Conservation (phyloP, 2,888 invertebrate genomes). For the Hetaerina titia region DNA sequence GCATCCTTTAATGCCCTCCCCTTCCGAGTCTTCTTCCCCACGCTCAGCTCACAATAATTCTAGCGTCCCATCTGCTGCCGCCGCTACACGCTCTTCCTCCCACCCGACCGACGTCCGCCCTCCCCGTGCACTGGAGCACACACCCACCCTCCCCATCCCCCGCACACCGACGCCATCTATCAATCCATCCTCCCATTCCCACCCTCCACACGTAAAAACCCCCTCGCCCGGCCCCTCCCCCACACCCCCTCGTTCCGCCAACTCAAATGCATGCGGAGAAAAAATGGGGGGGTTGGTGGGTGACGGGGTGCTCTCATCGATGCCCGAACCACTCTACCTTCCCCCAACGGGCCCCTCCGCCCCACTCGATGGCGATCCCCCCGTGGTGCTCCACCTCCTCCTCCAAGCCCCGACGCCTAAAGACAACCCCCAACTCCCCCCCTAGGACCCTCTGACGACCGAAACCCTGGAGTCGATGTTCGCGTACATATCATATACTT, state of each 20-base stretch:
- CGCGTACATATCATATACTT: not conserved
- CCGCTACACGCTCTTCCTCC: not conserved
- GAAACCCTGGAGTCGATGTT: not conserved
- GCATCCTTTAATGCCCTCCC: slow-evolving; percentile 30
- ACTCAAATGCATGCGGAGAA: not conserved
- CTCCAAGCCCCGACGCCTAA: not conserved
- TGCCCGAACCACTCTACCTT: not conserved
- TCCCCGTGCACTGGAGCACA: not conserved
- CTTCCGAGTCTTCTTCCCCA: not conserved
- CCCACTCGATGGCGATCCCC: not conserved
- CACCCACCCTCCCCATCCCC: not conserved
- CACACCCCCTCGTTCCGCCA: not conserved
- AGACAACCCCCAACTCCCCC: not conserved
- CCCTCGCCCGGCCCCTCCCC: not conserved
- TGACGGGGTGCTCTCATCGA: not conserved
- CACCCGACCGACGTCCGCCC: not conserved
- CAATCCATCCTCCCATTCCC: slow-evolving; percentile 3
- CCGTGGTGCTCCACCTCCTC: not conserved
- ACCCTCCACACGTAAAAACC: not conserved
- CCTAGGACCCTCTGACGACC: no score
- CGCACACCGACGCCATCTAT: not conserved
- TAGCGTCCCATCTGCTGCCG: not conserved
- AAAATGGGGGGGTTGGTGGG: not conserved
- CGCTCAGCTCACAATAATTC: not conserved
- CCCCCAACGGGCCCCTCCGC: not conserved